Evolutionary conservation across 2,797 vertebrate species (phyloP).

Genomic region (Pantherophis alleghaniensis): DNA sequence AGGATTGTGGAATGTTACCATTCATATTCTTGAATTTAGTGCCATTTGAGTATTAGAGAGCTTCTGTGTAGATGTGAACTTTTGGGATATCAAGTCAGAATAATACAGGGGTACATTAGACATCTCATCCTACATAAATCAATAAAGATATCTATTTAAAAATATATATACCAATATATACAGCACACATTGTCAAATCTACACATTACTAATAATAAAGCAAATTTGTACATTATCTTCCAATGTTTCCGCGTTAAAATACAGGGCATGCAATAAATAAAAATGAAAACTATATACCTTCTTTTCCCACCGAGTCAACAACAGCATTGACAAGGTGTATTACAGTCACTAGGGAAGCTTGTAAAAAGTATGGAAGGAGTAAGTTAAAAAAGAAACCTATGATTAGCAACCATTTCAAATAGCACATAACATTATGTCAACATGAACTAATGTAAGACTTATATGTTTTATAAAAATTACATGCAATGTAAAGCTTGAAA

Average conservation of each 20-base stretch:
- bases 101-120: not conserved
- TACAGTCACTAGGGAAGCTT: conserved; percentile 99
- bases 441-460: conserved; percentile 12
- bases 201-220: conserved; percentile 29
- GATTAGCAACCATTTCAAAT: conserved; percentile 73
- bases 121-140: not conserved
- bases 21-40: not conserved
- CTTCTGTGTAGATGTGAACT: not conserved
- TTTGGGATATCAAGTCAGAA: not conserved
- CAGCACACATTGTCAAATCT: conserved; percentile 20
- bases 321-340: conserved; percentile 94
- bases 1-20: not conserved
- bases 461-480: not conserved
- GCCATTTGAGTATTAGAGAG: not conserved
- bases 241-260: not conserved
- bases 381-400: conserved; percentile 79
- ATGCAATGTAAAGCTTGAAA: not conserved
- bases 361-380: conserved; percentile 76
- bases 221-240: conserved; percentile 2
- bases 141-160: not conserved
- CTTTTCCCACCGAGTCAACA: conserved; percentile 87
- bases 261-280: conserved; percentile 59
- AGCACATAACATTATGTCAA: conserved; percentile 46
- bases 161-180: not conserved
- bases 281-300: conserved; percentile 82